Evolutionary conservation across 2,797 vertebrate genomes (phyloP).

Genomic region (Pseudomugil tenellus): DNA sequence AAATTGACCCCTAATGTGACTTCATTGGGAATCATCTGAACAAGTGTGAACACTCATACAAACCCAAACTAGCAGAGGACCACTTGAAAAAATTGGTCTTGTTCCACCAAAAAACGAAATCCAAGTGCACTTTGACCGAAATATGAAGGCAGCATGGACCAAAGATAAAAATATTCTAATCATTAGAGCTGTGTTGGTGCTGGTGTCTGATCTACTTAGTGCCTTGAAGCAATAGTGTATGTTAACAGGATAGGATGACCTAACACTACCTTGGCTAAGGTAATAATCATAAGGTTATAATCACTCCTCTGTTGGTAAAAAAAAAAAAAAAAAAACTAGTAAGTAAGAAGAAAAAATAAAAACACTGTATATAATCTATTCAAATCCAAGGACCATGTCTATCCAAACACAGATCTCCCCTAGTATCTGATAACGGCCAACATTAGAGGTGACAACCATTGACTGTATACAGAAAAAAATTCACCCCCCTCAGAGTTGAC

Average conservation of each 20-base stretch:
- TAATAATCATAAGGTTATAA: no score
- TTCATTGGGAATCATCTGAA: neutral
- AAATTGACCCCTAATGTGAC: neutral
- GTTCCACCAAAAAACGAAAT: neutral
- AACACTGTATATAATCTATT: no score
- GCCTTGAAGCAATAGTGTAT: neutral
- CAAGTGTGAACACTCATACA: neutral
- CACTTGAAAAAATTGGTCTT: neutral
- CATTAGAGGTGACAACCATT: neutral
- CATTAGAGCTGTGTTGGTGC: neutral
- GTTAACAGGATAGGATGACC: no score
- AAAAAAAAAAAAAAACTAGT: no score
- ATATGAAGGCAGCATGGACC: neutral
- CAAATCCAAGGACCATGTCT: no score
- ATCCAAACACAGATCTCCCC: neutral
- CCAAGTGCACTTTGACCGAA: neutral
- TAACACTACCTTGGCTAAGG: no score
- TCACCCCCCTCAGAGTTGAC: no score
- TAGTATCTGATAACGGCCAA: neutral
- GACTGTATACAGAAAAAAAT: no score
- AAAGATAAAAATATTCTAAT: neutral
- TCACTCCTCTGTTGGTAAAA: no score
- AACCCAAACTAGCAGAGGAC: neutral
- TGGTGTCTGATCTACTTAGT: no score
- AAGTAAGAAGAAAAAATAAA: no score